Evolutionary conservation across 1,140 invertebrate genomes (phyloP).

Genomic region (Diabrotica undecimpunctata): DNA sequence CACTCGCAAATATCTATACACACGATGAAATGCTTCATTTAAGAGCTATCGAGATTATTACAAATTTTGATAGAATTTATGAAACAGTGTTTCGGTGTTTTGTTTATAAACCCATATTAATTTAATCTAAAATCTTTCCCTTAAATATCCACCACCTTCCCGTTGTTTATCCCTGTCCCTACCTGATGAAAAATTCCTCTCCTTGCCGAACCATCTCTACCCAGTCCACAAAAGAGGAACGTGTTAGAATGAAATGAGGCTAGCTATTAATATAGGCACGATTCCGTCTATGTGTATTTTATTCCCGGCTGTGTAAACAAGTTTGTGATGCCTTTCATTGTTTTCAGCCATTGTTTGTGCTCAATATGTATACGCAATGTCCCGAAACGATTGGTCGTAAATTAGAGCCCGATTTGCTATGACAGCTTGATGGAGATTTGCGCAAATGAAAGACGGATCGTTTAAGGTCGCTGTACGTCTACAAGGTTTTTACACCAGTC

Average conservation of each 20-base stretch:
- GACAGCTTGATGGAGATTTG: too few species aligned
- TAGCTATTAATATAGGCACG: background rate
- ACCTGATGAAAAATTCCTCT: background rate
- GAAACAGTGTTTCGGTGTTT: background rate
- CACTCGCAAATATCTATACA: too few species aligned
- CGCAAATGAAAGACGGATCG: too few species aligned
- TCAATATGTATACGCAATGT: too few species aligned
- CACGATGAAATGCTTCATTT: too few species aligned
- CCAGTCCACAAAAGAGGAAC: background rate
- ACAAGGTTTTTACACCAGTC: too few species aligned
- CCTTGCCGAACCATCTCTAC: background rate
- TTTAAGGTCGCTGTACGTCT: too few species aligned
- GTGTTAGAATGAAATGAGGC: background rate
- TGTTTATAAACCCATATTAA: background rate
- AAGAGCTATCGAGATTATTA: too few species aligned
- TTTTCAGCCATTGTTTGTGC: background rate
- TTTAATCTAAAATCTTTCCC: background rate
- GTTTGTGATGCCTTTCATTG: conserved; percentile 11
- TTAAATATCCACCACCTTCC: background rate
- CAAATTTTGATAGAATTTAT: too few species aligned
- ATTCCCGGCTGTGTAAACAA: conserved; percentile 10
- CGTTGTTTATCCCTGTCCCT: conserved; percentile 5
- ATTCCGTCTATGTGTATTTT: conserved; percentile 7
- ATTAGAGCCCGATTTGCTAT: too few species aligned
- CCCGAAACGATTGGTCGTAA: too few species aligned